Evolutionary conservation across 2,888 invertebrate species (phyloP).

Genomic region (Trissonchulus latispiculum): DNA sequence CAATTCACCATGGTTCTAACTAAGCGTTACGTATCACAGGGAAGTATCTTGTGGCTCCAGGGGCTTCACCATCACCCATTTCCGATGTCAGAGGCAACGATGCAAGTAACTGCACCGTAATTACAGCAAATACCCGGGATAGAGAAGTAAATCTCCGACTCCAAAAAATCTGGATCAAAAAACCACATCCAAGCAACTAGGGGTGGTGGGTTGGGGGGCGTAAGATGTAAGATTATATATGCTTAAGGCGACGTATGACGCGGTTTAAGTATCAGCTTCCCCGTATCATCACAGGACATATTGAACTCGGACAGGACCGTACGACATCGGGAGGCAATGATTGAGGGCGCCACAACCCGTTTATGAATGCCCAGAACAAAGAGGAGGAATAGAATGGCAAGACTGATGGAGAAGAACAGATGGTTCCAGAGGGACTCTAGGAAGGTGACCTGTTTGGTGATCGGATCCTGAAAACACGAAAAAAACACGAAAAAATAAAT

Average conservation of each 20-base stretch:
- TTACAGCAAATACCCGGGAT: too few relatives aligned
- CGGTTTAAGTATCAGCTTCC: slow-evolving; percentile 11
- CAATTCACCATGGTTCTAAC: too few relatives aligned
- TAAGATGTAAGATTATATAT: too few relatives aligned
- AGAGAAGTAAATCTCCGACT: too few relatives aligned
- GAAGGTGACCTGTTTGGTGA: slow-evolving; percentile 56
- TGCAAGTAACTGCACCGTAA: too few relatives aligned
- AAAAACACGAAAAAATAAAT: slow-evolving; percentile 22
- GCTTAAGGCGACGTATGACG: neutral
- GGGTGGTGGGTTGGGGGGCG: too few relatives aligned
- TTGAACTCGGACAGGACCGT: slow-evolving; percentile 86
- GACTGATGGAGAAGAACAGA: slow-evolving; percentile 78
- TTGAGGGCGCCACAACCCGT: slow-evolving; percentile 88
- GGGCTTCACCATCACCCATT: too few relatives aligned
- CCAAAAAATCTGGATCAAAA: too few relatives aligned
- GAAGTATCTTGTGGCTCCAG: too few relatives aligned
- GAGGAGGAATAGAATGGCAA: slow-evolving; percentile 59
- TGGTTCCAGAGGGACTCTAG: slow-evolving; percentile 84
- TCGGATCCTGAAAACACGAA: slow-evolving; percentile 12
- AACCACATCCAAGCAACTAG: too few relatives aligned
- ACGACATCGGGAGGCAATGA: slow-evolving; percentile 80
- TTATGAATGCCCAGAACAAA: slow-evolving; percentile 88
- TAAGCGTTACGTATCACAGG: too few relatives aligned
- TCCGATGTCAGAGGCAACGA: too few relatives aligned
- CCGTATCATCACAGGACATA: slow-evolving; percentile 83